A percentile compares a stretch with the other conserved stretches of the same genome.
Evolutionary conservation across 2,888 invertebrate species (phyloP).

Genomic region (Schrankia costaestrigalis): DNA sequence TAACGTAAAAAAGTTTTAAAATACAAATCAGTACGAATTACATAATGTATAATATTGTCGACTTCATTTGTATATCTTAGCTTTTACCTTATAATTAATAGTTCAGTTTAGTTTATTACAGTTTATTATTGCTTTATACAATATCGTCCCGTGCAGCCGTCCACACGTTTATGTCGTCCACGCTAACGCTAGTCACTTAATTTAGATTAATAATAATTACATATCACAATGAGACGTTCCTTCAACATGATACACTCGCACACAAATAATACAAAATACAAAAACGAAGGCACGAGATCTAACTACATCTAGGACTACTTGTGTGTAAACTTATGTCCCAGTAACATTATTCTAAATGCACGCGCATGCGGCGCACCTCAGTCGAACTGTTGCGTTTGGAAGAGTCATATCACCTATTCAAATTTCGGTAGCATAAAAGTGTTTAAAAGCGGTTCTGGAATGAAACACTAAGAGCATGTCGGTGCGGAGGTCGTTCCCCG

Average conservation of each 20-base stretch:
- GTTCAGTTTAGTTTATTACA: conserved; percentile 43
- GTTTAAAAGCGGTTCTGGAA: conserved; percentile 73
- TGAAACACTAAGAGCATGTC: conserved; percentile 72
- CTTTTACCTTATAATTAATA: conserved; percentile 64
- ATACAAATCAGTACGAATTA: conserved; percentile 61
- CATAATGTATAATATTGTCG: conserved; percentile 59
- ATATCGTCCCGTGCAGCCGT: conserved; percentile 73
- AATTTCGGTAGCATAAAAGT: conserved; percentile 57
- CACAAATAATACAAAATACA: conserved; percentile 68
- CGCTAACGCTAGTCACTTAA: conserved; percentile 77
- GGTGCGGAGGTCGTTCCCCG: conserved; percentile 72
- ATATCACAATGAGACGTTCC: conserved; percentile 80
- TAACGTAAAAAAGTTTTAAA: conserved; percentile 66
- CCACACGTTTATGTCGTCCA: conserved; percentile 68
- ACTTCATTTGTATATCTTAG: conserved; percentile 64
- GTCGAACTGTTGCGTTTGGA: conserved; percentile 63
- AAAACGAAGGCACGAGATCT: conserved; percentile 79
- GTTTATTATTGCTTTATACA: conserved; percentile 75
- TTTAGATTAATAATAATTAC: conserved; percentile 80
- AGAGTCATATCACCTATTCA: conserved; percentile 50
- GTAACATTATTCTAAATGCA: conserved; percentile 70
- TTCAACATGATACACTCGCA: conserved; percentile 71
- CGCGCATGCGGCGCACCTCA: conserved; percentile 59
- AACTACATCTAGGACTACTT: conserved; percentile 71
- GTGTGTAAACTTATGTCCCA: conserved; percentile 62